Percentiles rank a stretch among this genome's conserved stretches.
Conservation (phyloP, 2,113 vertebrate genomes). For the Perca schrenkii region DNA sequence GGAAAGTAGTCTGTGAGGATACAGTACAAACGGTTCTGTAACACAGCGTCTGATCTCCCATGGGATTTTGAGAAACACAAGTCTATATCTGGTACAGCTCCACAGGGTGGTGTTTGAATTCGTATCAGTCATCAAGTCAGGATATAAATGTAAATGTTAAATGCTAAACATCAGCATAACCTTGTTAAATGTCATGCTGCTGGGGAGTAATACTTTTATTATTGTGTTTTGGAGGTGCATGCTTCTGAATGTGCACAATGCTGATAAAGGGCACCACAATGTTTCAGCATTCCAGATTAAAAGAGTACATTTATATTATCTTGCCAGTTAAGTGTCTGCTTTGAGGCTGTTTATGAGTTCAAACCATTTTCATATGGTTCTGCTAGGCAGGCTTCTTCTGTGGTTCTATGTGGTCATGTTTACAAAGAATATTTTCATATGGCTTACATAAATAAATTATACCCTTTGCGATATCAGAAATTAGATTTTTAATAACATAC, state of each 20-base stretch:
- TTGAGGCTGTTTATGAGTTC: background rate
- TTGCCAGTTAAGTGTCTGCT: background rate
- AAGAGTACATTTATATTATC: background rate
- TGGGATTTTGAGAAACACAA: background rate
- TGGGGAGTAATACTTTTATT: background rate
- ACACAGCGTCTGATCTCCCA: constrained; percentile 34
- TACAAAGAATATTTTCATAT: constrained; percentile 6
- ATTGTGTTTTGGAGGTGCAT: background rate
- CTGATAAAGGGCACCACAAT: background rate
- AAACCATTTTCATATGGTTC: background rate
- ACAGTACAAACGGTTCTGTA: constrained; percentile 55
- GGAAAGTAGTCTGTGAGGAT: constrained; percentile 5
- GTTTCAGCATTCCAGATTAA: background rate
- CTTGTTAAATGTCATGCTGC: background rate
- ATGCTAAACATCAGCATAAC: background rate
- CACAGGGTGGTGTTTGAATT: background rate
- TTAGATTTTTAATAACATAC: background rate
- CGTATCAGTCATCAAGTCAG: background rate
- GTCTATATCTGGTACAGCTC: constrained; percentile 25
- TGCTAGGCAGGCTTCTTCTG: background rate
- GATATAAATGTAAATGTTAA: background rate
- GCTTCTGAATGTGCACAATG: background rate
- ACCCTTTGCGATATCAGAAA: background rate
- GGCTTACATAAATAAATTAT: background rate
- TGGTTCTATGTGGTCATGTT: background rate